These are phyloP conservation scores for Pogoniulus pusillus DNA, from an alignment of 2,797 vertebrate genomes.

Conservation along the genomic window DNA sequence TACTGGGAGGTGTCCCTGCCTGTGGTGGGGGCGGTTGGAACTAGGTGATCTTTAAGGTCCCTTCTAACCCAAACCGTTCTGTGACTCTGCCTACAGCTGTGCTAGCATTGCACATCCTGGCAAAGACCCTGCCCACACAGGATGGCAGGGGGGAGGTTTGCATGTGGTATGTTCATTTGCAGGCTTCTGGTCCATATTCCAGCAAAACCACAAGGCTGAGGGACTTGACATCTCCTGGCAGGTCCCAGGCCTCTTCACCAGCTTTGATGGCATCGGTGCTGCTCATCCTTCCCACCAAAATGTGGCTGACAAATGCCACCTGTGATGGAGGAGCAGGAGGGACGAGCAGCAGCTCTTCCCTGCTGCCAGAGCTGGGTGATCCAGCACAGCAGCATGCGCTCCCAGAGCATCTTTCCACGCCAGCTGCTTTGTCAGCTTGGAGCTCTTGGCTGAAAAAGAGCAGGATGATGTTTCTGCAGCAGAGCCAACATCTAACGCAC, in stretches of 20 bases:
- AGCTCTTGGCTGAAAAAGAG: background rate
- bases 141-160: background rate
- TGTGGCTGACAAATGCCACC: background rate
- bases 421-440: constrained; percentile 52
- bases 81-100: background rate
- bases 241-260: background rate
- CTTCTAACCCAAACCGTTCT: no score
- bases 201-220: background rate
- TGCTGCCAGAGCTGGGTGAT: background rate
- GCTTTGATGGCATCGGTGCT: background rate
- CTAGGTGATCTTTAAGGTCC: no score
- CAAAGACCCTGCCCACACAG: background rate
- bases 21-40: no score
- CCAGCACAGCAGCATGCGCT: background rate
- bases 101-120: background rate
- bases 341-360: background rate
- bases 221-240: background rate
- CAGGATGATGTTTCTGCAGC: constrained; percentile 14
- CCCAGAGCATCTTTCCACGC: background rate
- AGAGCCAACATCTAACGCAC: background rate
- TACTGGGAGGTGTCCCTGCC: no score
- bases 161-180: accelerated
- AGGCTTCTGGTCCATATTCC: background rate
- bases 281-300: background rate
- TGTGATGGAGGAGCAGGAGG: background rate